Base-by-base conservation (phyloP, 2,113 vertebrate genomes). In the Tupaia tana region DNA sequence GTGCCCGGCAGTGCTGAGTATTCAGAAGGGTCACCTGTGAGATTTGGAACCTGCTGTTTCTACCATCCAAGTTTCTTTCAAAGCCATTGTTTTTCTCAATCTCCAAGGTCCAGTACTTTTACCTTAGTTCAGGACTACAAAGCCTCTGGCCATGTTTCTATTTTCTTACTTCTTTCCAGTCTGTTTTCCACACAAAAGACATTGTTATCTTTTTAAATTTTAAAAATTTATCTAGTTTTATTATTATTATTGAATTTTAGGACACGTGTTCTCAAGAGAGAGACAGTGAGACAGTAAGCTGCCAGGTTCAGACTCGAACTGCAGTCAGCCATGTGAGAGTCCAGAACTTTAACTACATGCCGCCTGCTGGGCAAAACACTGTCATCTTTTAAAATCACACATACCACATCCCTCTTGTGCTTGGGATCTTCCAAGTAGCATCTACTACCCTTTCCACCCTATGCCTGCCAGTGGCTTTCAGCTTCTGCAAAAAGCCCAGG, bases 91-190 rank as follows among this genome's bases (percentile, higher is more conserved):
- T 54, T 59, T 25, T 59, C 74, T 54, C 31, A 56, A 0, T 14
- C 71, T 54, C 71, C 15, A 2, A 11, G 7, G 3, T 10, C 58
- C 0, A 2, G 0, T 18, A 4, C 25, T 24, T 27, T 2, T 2
- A 54, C 25, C 78, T 54, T 63, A 15, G 63, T 18, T 56, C 56
- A 4, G 73, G 89, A 75, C 27, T 56, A 27, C 6, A 19, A 16
- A 3, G 75, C 81, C 15, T 24, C 16, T 1, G 66, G 16, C 34
- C 74, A 31, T 74, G 34, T 70, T 27, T 31, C 93, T 0, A 3
- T 8, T 22, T 56, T 22, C 58, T 69, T 81, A 24, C 31, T 61
- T 52, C 54, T 74, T 54, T 25, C 13, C 58, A 61, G 3, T 9
- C 94, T 34, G 64, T 43, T 80, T 9, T n/a, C 64, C 74, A 25